Base-by-base conservation (phyloP, 2,113 vertebrate species). In the Tonatia bakeri region DNA sequence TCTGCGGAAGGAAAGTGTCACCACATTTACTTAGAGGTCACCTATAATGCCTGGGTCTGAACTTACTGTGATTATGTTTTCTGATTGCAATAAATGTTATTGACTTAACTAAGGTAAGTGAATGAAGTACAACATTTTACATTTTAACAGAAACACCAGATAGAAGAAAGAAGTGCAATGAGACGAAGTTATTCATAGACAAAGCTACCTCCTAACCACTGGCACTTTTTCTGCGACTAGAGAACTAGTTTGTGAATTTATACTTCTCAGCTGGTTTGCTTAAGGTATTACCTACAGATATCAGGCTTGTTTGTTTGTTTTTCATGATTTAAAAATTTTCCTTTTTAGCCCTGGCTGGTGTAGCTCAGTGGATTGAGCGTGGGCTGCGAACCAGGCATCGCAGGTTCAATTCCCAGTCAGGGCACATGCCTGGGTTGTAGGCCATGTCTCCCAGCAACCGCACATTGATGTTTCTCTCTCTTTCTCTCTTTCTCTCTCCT, bases 1-100 rank as follows among this genome's bases (percentile, higher is more conserved):
- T n/a, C 99, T 99, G 98, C 28, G 96, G 98, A 97, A 96, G 91
- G 82, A 98, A 75, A 82, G 91, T 87, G 47, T 75, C 40, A 52
- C 28, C 8, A n/a, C 22, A 28, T 56, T 86, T 90, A 96, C 15
- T 93, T 87, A 65, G 38, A 80, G 56, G 64, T 7, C 50, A 87
- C 81, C 28, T 54, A n/a, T 33, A 93, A 75, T 20, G 33, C 9
- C 47, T 38, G 4, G 26, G 70, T 86, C 36, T 61, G 83, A 76
- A 52, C 24, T 31, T 40, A 84, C 33, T n/a, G 45, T 38, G 26
- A 95, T 40, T 10, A 65, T 33, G 45, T 89, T 77, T 96, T 91
- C 56, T 91, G 89, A 79, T 1, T 87, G 65, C 40, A 90, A 91
- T 80, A 88, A 79, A 70, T 80, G 82, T 64, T 24, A 88, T 10